Evolutionary conservation across 1,140 invertebrate species (phyloP).

Genomic region (Drosophila azteca): DNA sequence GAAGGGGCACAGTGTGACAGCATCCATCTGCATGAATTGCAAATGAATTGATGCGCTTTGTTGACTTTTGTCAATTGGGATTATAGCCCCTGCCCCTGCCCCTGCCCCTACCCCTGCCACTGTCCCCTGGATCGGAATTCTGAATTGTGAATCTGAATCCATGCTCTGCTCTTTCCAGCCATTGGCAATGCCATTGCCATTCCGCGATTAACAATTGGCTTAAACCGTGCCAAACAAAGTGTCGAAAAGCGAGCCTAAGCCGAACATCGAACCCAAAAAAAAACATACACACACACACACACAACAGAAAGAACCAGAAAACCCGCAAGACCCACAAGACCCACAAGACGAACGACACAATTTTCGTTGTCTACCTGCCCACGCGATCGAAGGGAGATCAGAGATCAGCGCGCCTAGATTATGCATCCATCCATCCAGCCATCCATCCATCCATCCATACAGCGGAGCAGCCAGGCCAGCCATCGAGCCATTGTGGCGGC

Average conservation of each 20-base stretch:
- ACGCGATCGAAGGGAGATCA: conserved; percentile 61
- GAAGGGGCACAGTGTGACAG: neutral
- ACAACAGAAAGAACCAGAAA: neutral
- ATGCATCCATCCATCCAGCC: conserved; percentile 41
- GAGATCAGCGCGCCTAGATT: conserved; percentile 77
- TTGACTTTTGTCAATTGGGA: conserved; percentile 81
- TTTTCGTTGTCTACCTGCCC: conserved; percentile 66
- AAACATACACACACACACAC: too few relatives aligned
- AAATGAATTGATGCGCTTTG: conserved; percentile 80
- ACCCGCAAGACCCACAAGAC: conserved; percentile 9
- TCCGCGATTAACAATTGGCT: conserved; percentile 73
- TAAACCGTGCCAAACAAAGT: conserved; percentile 79
- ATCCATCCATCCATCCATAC: conserved; percentile 5
- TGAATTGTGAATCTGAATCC: too few relatives aligned
- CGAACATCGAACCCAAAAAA: conserved; percentile 38
- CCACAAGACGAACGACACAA: conserved; percentile 45
- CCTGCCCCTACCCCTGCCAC: too few relatives aligned
- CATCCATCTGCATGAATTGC: conserved; percentile 62
- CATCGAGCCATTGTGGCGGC: conserved; percentile 10
- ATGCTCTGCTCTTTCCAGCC: neutral
- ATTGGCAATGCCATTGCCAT: neutral
- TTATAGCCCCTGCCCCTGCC: conserved; percentile 46
- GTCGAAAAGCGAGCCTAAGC: conserved; percentile 79
- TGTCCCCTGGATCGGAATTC: conserved; percentile 1
- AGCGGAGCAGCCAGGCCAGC: conserved; percentile 14